Evolutionary conservation across 2,888 invertebrate species (phyloP), one percentile per base, ranked within the genome.

Genomic region (Ophion slaviceki): DNA sequence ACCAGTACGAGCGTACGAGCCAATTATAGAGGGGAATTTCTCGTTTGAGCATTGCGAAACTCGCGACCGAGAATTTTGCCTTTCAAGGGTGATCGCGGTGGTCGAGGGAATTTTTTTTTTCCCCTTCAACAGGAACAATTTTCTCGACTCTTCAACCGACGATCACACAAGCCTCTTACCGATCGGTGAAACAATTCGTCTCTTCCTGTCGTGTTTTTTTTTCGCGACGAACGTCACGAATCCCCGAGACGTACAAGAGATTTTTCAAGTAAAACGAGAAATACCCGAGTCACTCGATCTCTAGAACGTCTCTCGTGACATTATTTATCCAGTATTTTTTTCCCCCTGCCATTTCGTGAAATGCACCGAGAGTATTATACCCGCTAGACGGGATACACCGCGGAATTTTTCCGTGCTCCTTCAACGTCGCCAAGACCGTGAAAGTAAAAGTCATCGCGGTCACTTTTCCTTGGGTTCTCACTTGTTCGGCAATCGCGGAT

Each of bases 401-500:
- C 17, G 72, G 82, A 85, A 82, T 85, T 76, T 76, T 82, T 82
- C 71, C 82, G 57, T 61, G 61, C 76, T 11, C 71, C 32, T 59
- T 62, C 67, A n/a, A 40, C 32, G 28, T 61, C 67, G 36, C 70
- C 79, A 70, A 77, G 82, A 86, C 85, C 82, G 84, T 85, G 82
- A 82, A 87, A 87, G 86, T 87, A 82, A 85, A 87, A 87, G 86
- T 74, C 70, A 82, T 84, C 84, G 32, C 81, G 81, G 71, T 72
- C 75, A 45, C 74, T 72, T 80, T 74, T 80, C 72, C 62, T 28
- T 28, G 67, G 17, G 75, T 36, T 8, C 8, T 59, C 70, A 14
- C 68, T 79, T 47, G 20, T 61, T 8, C 59, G 24, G 61, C 1
- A 32, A 28, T 40, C 40, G 20, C 75, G 47, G 24, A 59, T 36